Evolutionary conservation across 2,888 invertebrate species (phyloP).

Genomic region (Ctenicera cuprea): DNA sequence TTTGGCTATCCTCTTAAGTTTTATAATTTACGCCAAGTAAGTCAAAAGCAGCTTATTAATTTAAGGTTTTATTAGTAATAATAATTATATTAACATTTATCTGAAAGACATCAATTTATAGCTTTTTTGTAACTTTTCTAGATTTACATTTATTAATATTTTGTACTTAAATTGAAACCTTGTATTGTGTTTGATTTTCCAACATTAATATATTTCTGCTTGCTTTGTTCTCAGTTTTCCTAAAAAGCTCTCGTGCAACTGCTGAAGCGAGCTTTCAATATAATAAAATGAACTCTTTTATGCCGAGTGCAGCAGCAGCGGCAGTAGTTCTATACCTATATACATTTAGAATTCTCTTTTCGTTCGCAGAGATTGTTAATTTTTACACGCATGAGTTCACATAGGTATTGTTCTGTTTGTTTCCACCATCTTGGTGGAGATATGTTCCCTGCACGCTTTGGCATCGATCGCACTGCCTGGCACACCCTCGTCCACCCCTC

Average conservation of each 20-base stretch:
- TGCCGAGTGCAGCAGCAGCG: conserved; percentile 16
- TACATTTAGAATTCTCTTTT: conserved; percentile 49
- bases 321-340: conserved; percentile 11
- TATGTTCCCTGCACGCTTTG: conserved; percentile 67
- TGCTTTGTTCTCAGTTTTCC: conserved; percentile 2
- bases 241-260: conserved; percentile 4
- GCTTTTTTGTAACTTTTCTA: no score
- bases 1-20: no score
- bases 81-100: no score
- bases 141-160: no score
- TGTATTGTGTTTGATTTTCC: background rate
- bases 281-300: conserved; percentile 35
- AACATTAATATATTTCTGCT: background rate
- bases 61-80: no score
- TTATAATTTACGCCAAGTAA: no score
- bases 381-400: conserved; percentile 69
- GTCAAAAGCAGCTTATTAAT: no score
- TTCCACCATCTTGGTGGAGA: conserved; percentile 70
- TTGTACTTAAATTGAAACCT: background rate
- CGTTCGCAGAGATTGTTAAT: conserved; percentile 60
- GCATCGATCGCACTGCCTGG: conserved; percentile 64
- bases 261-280: conserved; percentile 22
- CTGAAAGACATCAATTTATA: no score
- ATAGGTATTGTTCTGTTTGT: conserved; percentile 70
- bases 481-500: conserved; percentile 56